These are phyloP conservation scores for Lepidostoma basale DNA, from an alignment of 1,140 invertebrate genomes.

Conservation along the genomic window DNA sequence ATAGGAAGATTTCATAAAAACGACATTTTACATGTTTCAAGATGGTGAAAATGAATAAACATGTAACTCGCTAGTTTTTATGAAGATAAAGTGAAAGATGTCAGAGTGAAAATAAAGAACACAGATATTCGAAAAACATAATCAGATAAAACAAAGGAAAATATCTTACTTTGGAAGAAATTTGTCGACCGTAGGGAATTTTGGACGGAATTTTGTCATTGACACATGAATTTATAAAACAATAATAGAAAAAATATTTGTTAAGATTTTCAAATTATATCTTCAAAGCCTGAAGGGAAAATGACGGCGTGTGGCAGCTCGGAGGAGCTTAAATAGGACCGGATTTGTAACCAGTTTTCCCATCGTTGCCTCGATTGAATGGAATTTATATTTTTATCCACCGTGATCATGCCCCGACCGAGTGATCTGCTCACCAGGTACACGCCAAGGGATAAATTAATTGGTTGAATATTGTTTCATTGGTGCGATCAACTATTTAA, in stretches of 20 bases:
- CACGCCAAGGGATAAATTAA: too few relatives aligned
- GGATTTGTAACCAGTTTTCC: constrained; percentile 39
- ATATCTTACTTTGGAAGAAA: constrained; percentile 58
- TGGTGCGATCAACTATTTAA: too few relatives aligned
- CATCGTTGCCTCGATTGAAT: constrained; percentile 31
- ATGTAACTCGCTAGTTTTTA: too few relatives aligned
- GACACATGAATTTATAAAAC: constrained; percentile 55
- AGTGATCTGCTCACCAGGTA: constrained; percentile 23
- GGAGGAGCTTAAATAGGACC: constrained; percentile 48
- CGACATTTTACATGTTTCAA: too few relatives aligned
- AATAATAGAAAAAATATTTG: constrained; percentile 48
- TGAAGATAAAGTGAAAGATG: too few relatives aligned
- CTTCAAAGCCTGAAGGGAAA: constrained; percentile 50
- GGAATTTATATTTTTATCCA: constrained; percentile 38
- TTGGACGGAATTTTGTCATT: constrained; percentile 62
- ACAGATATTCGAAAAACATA: background rate
- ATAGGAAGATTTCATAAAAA: too few relatives aligned
- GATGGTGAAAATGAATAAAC: too few relatives aligned
- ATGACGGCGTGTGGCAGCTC: constrained; percentile 44
- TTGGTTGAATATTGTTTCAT: too few relatives aligned
- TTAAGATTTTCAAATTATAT: constrained; percentile 35
- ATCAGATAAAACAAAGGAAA: background rate
- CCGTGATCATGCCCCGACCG: constrained; percentile 36
- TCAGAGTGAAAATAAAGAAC: too few relatives aligned
- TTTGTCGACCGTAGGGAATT: constrained; percentile 60